Percentiles rank a stretch among this genome's conserved stretches.
These are phyloP conservation scores for Glandiceps talaboti DNA, from an alignment of 53 echinoderm and acorn worm genomes.

Conservation along the genomic window DNA sequence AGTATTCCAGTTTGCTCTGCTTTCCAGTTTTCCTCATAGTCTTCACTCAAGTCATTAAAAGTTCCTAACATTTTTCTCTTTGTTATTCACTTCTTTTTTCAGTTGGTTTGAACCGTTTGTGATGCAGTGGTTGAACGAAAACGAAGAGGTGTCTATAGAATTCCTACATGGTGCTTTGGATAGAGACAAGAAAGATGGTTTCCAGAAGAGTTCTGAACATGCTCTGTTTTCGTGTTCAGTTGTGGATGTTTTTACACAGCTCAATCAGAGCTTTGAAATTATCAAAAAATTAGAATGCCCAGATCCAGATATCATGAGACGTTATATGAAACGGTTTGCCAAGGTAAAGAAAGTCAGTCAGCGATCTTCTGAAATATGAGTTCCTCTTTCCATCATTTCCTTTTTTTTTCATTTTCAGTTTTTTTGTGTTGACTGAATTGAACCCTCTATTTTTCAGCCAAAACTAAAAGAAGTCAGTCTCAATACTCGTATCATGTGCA, in stretches of 20 bases:
- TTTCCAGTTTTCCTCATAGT: too few species aligned
- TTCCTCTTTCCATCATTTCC: too few species aligned
- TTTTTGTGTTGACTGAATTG: too few species aligned
- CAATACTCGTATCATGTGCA: too few species aligned
- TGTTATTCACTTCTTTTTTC: background rate
- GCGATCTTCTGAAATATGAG: too few species aligned
- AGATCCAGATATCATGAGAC: conserved; percentile 73
- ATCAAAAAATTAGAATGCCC: conserved; percentile 91
- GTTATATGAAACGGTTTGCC: conserved; percentile 90
- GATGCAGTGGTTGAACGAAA: conserved; percentile 96
- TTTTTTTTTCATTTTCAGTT: too few species aligned
- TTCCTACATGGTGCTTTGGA: conserved; percentile 80
- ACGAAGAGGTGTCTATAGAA: conserved; percentile 89
- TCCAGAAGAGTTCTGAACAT: conserved; percentile 96
- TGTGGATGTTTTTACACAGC: conserved; percentile 90
- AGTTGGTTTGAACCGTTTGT: conserved; percentile 99
- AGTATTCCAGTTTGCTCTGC: too few species aligned
- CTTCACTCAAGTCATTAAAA: too few species aligned
- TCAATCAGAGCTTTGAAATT: conserved; percentile 96
- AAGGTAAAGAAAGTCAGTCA: conserved; percentile 53
- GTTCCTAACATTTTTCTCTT: too few species aligned
- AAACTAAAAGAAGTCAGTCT: too few species aligned
- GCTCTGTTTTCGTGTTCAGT: conserved; percentile 95
- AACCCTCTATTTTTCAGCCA: too few species aligned
- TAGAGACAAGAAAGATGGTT: conserved; percentile 68